Evolutionary conservation across 2,113 vertebrate species (phyloP), one percentile per base, ranked within the genome.

Genomic region (Zosterops japonicus): DNA sequence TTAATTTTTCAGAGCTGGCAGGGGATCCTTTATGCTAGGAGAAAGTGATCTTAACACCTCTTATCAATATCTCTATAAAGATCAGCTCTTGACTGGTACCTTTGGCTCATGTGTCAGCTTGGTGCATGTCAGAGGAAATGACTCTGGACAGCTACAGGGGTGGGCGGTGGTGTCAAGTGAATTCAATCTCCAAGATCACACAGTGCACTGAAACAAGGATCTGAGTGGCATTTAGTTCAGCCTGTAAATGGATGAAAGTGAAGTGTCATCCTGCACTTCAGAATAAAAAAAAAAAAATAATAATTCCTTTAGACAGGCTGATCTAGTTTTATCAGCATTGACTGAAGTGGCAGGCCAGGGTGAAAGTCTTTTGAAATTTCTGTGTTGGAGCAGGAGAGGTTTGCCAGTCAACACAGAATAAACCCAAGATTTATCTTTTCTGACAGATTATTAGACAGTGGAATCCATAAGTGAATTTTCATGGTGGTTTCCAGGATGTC

Each of bases 241-340:
- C 36, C 33, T 5, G 9, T 36, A 79, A 83, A 76, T 42, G 25
- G 78, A 89, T 68, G 81, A 81, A 94, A 93, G 41, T 41, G 70
- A 91, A 93, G 65, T 88, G 63, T 78, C 82, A 81, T 74, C 39
- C 64, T 39, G 20, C 0, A 1, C 53, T 94, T 89, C 88, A 87
- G 56, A 84, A 80, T 35, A 56, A 93, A 93, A 75, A 33, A 23
- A 71, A 33, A 23, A 71, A 69, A 86, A 52, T 46, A 86, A 52
- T 46, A 90, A 95, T 91, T 95, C 53, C 20, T 95, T 95, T 74
- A 33, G 89, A 93, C 86, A 76, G 53, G 55, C 12, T 41, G 55
- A 81, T 96, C 41, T 81, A 81, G 90, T 91, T 96, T 93, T 94
- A 83, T 91, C 81, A 87, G 23, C 53, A 81, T 9, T 63, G 86